These are phyloP conservation scores for Brachyrhaphis roseni DNA, from an alignment of 2,797 vertebrate species.

Conservation along the genomic window DNA sequence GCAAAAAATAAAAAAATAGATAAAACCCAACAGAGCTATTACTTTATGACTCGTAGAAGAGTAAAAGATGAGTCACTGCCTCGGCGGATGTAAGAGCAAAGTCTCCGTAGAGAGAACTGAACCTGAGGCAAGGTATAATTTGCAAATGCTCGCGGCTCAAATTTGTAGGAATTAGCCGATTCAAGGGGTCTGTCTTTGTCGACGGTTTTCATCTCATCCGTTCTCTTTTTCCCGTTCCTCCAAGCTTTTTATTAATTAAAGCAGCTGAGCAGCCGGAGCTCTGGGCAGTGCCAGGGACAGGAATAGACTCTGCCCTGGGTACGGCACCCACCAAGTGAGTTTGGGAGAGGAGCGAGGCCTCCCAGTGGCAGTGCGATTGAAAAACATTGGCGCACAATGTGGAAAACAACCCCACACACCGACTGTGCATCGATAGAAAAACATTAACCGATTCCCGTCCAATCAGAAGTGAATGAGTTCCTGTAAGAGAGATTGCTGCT, in stretches of 20 bases:
- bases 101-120: conserved; percentile 31
- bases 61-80: conserved; percentile 34
- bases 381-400: conserved; percentile 32
- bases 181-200: conserved; percentile 46
- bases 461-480: conserved; percentile 27
- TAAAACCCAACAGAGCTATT: neutral
- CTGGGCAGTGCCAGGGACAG: conserved; percentile 52
- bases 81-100: conserved; percentile 15
- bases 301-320: conserved; percentile 63
- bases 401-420: conserved; percentile 21
- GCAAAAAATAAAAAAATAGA: conserved; percentile 8
- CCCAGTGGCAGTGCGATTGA: conserved; percentile 50
- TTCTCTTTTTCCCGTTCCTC: conserved; percentile 43
- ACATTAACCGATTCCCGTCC: conserved; percentile 28
- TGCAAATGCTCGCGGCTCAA: conserved; percentile 61
- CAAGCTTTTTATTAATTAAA: conserved; percentile 59
- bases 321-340: conserved; percentile 43
- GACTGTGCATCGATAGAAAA: conserved; percentile 27
- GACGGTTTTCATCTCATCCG: conserved; percentile 49
- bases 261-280: conserved; percentile 56
- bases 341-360: conserved; percentile 44
- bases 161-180: conserved; percentile 48
- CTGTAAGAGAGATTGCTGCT: conserved; percentile 1
- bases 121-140: conserved; percentile 55
- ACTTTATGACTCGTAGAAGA: conserved; percentile 29